Evolutionary conservation across 2,113 vertebrate genomes (phyloP).

Genomic region (Engystomops pustulosus): DNA sequence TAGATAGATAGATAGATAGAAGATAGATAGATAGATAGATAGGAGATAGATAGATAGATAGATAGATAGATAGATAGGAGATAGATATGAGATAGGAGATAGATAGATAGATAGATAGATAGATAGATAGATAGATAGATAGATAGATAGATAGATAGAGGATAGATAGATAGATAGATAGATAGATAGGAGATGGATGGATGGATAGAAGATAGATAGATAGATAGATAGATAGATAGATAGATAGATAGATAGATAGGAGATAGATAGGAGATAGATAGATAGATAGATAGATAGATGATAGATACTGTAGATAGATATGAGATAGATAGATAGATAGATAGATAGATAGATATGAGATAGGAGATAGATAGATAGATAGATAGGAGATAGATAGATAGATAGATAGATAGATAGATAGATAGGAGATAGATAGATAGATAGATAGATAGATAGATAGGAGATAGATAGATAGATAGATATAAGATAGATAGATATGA

Average conservation of each 20-base stretch:
- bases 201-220: no score
- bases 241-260: background rate
- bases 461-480: no score
- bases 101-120: background rate
- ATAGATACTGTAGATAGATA: no score
- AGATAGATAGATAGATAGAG: background rate
- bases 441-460: no score
- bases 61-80: background rate
- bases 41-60: background rate
- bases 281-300: background rate
- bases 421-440: no score
- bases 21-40: background rate
- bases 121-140: background rate
- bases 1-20: background rate
- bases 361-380: background rate
- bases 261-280: background rate
- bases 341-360: no score
- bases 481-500: no score
- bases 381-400: no score
- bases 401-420: no score
- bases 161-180: no score
- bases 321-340: no score
- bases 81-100: background rate
- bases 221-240: background rate
- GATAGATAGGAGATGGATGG: no score